These are phyloP conservation scores for Ochotona princeps DNA, from an alignment of 2,113 vertebrate species.

Conservation along the genomic window DNA sequence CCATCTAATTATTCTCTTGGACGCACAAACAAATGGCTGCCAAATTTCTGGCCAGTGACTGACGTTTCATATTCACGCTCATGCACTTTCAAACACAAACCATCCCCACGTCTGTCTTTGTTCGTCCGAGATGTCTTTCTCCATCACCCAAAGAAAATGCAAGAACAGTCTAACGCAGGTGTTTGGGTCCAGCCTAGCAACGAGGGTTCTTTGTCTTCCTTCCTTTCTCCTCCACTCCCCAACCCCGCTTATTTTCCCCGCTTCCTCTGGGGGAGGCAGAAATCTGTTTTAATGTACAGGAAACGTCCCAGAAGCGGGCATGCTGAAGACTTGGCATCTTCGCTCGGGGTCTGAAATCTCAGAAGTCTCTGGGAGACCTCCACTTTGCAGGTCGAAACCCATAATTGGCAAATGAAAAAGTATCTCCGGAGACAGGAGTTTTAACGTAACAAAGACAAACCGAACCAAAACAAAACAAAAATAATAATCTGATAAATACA, in stretches of 20 bases:
- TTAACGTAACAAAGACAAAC: constrained; percentile 35
- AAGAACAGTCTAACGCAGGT: constrained; percentile 83
- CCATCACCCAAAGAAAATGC: constrained; percentile 78
- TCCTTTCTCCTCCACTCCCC: neutral
- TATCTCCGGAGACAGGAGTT: constrained; percentile 78
- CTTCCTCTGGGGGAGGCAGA: constrained; percentile 40
- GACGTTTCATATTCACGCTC: constrained; percentile 64
- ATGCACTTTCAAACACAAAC: constrained; percentile 81
- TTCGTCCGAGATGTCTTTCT: constrained; percentile 72
- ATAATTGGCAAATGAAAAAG: constrained; percentile 78
- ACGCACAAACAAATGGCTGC: constrained; percentile 47
- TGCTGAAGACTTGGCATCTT: constrained; percentile 39
- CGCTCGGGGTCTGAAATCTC: constrained; percentile 54
- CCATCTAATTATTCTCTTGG: constrained; percentile 43
- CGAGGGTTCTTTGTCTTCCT: constrained; percentile 67
- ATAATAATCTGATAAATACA: constrained; percentile 26
- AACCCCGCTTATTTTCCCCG: constrained; percentile 25
- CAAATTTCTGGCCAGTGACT: constrained; percentile 68
- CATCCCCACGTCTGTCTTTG: constrained; percentile 79
- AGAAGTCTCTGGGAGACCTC: constrained; percentile 52
- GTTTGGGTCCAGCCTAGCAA: constrained; percentile 81
- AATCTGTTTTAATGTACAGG: constrained; percentile 79
- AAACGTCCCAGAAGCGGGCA: constrained; percentile 74
- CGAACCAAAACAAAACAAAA: neutral
- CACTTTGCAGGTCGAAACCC: neutral